Percentiles rank a stretch among this genome's conserved stretches.
Evolutionary conservation across 2,113 vertebrate species (phyloP).

Genomic region (Pseudorhombus dupliciocellatus): DNA sequence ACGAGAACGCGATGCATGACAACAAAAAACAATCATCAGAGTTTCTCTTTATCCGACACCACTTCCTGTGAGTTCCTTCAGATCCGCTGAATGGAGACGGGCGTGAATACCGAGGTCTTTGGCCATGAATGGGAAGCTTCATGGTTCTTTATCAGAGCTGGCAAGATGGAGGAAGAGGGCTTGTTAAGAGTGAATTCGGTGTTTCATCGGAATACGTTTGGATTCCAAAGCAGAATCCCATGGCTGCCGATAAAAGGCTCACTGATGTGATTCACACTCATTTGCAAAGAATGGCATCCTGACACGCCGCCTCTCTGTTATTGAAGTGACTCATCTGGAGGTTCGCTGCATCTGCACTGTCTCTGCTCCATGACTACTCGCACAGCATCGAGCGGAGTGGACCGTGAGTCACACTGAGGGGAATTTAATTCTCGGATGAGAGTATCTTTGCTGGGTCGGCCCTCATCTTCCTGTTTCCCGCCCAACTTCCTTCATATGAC

Average conservation of each 20-base stretch:
- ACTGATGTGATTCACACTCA: conserved; percentile 31
- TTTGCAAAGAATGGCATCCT: conserved; percentile 26
- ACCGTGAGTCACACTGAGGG: conserved; percentile 68
- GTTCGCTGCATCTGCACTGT: conserved; percentile 40
- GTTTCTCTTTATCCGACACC: conserved; percentile 7
- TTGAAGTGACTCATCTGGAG: conserved; percentile 55
- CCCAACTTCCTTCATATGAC: conserved; percentile 58
- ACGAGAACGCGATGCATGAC: not conserved
- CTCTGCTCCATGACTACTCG: conserved; percentile 14
- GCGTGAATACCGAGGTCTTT: conserved; percentile 15
- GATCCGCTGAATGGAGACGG: conserved; percentile 9
- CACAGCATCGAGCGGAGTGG: conserved; percentile 60
- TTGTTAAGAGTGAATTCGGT: not conserved
- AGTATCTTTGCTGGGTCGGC: conserved; percentile 20
- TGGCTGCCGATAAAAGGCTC: not conserved
- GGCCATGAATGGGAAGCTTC: conserved; percentile 27
- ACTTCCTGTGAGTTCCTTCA: conserved; percentile 47
- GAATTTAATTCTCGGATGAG: conserved; percentile 49
- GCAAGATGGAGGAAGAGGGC: not conserved
- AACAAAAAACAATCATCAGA: not conserved
- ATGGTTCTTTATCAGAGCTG: conserved; percentile 5
- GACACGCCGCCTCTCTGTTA: conserved; percentile 34
- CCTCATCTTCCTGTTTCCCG: conserved; percentile 45
- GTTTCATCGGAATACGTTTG: not conserved
- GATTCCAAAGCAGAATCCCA: too few relatives aligned